These are phyloP conservation scores for Melanotus villosus DNA, from an alignment of 2,888 invertebrate genomes.

Conservation along the genomic window DNA sequence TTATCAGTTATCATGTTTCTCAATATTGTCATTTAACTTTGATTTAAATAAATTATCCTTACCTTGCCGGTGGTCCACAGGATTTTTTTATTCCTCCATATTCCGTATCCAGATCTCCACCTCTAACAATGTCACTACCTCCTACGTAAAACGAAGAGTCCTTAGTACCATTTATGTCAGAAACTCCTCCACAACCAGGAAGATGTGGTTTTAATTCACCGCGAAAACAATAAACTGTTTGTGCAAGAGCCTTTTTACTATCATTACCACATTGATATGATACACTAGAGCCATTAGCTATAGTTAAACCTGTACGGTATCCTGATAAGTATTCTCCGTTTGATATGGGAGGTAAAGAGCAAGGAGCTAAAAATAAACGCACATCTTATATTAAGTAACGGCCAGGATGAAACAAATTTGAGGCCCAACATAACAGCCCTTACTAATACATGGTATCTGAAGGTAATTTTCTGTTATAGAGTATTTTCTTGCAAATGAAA, in stretches of 20 bases:
- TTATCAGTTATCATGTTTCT: too few relatives aligned
- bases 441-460: too few relatives aligned
- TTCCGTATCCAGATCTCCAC: slow-evolving; percentile 75
- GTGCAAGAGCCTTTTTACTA: slow-evolving; percentile 69
- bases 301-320: slow-evolving; percentile 84
- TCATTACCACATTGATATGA: slow-evolving; percentile 79
- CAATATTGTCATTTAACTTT: too few relatives aligned
- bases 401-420: too few relatives aligned
- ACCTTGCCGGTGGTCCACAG: slow-evolving; percentile 81
- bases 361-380: slow-evolving; percentile 72
- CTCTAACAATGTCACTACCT: slow-evolving; percentile 67
- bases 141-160: slow-evolving; percentile 65
- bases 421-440: too few relatives aligned
- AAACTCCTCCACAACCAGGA: slow-evolving; percentile 68
- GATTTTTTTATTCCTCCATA: slow-evolving; percentile 64
- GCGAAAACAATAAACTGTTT: slow-evolving; percentile 76
- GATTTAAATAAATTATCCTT: too few relatives aligned
- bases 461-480: too few relatives aligned
- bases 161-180: slow-evolving; percentile 46
- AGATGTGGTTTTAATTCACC: slow-evolving; percentile 75
- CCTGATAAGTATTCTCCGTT: slow-evolving; percentile 83
- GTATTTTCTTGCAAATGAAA: too few relatives aligned
- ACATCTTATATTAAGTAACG: too few relatives aligned
- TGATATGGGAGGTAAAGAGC: slow-evolving; percentile 77
- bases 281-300: slow-evolving; percentile 86